Percentiles rank a stretch among this genome's conserved stretches.
phyloP scores from a whole-genome alignment of 2,113 vertebrate genomes.

The Cisticola juncidis region DNA sequence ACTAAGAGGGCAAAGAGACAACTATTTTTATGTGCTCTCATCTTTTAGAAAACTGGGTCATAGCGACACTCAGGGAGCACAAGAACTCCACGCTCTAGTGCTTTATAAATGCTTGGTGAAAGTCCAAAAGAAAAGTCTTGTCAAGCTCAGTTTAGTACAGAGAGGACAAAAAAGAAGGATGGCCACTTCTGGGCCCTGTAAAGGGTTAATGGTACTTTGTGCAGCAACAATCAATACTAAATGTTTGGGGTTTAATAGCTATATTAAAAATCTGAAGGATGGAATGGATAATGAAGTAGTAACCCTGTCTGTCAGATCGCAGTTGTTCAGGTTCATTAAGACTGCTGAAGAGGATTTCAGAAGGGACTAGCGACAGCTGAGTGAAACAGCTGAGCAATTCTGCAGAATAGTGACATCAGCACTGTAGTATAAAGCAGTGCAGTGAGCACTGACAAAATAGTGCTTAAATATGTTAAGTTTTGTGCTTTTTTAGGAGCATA shows the following conservation, averaged over 20 bases:
- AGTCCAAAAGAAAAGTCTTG: background rate
- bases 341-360: background rate
- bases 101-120: background rate
- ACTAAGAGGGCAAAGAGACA: background rate
- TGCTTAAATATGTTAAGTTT: background rate
- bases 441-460: background rate
- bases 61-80: background rate
- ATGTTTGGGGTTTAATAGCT: background rate
- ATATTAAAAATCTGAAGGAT: background rate
- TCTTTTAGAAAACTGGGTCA: conserved; percentile 51
- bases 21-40: conserved; percentile 29
- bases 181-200: background rate
- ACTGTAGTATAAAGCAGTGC: background rate
- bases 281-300: background rate
- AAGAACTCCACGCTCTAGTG: background rate
- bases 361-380: background rate
- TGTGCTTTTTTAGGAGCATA: background rate
- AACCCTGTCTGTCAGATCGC: background rate
- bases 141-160: background rate
- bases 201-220: background rate
- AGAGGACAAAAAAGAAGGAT: background rate
- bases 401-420: background rate
- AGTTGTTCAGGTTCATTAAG: conserved; percentile 24
- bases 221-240: background rate
- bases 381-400: conserved; percentile 21